A percentile compares a stretch with the other conserved stretches of the same genome.
Evolutionary conservation across 2,797 vertebrate genomes (phyloP).

Genomic region (Phaenicophaeus curvirostris): DNA sequence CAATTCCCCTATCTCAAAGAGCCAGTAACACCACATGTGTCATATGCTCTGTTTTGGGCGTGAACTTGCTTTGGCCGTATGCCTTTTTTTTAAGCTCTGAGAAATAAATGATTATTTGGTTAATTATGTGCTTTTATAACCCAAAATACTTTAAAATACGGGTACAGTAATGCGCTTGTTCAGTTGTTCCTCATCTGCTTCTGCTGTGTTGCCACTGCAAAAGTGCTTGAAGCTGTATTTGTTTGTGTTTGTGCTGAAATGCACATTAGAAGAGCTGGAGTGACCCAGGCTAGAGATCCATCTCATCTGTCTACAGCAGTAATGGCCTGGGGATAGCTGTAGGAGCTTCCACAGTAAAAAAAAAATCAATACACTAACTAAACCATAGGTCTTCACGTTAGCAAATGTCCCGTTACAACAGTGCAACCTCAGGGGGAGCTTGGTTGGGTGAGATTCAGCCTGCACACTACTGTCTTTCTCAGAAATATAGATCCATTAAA

Average conservation of each 20-base stretch:
- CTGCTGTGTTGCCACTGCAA: background rate
- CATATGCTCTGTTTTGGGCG: accelerated
- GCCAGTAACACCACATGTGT: background rate
- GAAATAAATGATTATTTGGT: background rate
- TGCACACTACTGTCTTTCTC: no score
- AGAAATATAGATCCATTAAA: no score
- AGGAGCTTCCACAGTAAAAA: background rate
- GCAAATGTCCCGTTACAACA: accelerated
- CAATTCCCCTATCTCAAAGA: background rate
- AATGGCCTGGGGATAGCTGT: background rate
- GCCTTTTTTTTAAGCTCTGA: background rate
- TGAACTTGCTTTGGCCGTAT: background rate
- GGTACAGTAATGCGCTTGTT: background rate
- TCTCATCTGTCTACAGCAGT: background rate
- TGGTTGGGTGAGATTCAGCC: no score
- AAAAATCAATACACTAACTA: background rate
- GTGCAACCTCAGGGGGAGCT: accelerated
- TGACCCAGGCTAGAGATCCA: background rate
- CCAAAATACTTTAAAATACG: background rate
- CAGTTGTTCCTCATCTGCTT: background rate
- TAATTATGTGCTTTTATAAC: background rate
- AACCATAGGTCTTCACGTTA: background rate
- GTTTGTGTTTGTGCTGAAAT: background rate
- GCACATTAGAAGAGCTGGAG: background rate
- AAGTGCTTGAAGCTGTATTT: background rate